A percentile compares a stretch with the other conserved stretches of the same genome.
These are phyloP conservation scores for Nothoprocta pentlandii DNA, from an alignment of 2,113 vertebrate genomes.

Conservation along the genomic window DNA sequence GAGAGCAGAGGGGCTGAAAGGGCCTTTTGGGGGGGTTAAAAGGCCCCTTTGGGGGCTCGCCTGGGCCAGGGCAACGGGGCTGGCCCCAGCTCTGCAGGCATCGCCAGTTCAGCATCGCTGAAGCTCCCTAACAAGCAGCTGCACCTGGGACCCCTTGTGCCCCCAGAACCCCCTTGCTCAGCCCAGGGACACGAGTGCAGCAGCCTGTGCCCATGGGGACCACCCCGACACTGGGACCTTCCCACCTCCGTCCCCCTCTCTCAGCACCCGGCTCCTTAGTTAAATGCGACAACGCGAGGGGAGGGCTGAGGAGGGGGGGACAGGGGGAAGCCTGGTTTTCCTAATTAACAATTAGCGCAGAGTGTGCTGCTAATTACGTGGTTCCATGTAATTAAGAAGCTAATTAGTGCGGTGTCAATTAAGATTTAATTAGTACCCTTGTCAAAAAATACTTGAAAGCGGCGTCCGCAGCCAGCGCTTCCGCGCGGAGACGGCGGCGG, in stretches of 20 bases:
- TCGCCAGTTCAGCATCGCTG: neutral
- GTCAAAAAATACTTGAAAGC: conserved; percentile 78
- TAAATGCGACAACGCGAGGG: conserved; percentile 49
- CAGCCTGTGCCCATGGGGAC: too few species aligned
- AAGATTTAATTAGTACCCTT: conserved; percentile 84
- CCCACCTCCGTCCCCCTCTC: neutral
- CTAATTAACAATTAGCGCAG: conserved; percentile 82
- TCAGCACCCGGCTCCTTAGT: conserved; percentile 44
- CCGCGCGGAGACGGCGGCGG: too few species aligned
- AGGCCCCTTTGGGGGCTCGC: neutral
- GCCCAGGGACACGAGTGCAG: too few species aligned
- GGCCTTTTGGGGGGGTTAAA: too few species aligned
- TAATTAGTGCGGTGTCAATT: conserved; percentile 85
- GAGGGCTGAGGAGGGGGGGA: neutral
- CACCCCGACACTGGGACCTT: too few species aligned
- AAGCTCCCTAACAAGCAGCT: accelerated
- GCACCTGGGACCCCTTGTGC: too few species aligned
- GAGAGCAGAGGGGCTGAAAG: too few species aligned
- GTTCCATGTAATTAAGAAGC: conserved; percentile 87
- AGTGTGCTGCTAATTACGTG: conserved; percentile 81
- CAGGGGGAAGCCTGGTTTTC: conserved; percentile 68
- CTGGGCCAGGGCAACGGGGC: neutral
- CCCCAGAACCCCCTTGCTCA: too few species aligned
- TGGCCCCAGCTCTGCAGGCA: neutral
- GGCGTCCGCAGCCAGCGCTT: neutral